A percentile compares a stretch with the other conserved stretches of the same genome.
Conservation (phyloP, 2,113 vertebrate genomes). For the Hipposideros armiger region DNA sequence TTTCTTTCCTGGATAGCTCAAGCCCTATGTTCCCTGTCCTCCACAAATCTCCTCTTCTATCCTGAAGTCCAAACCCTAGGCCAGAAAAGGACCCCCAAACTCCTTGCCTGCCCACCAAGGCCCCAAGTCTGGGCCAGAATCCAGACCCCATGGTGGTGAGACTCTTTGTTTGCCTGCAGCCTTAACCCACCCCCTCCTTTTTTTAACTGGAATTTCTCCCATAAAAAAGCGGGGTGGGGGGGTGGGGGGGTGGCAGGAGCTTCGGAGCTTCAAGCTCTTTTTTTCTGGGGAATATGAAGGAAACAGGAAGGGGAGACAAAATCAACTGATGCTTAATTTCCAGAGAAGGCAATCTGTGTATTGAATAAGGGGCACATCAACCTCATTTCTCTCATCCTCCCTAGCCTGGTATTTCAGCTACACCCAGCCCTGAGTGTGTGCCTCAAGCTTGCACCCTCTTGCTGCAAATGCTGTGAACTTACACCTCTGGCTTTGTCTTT, state of each 20-base stretch:
- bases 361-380: neutral
- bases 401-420: neutral
- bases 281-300: neutral
- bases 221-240: neutral
- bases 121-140: constrained; percentile 65
- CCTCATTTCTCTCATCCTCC: neutral
- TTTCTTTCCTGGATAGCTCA: constrained; percentile 37
- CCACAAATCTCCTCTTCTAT: constrained; percentile 8
- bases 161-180: constrained; percentile 77
- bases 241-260: neutral
- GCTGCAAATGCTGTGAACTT: neutral
- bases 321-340: constrained; percentile 21
- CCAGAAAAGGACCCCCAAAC: constrained; percentile 40
- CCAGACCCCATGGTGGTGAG: constrained; percentile 65
- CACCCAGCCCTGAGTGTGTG: neutral
- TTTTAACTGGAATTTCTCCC: constrained; percentile 72
- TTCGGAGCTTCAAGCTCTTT: neutral
- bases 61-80: neutral
- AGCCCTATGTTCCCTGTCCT: neutral
- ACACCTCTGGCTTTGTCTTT: constrained; percentile 21
- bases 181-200: constrained; percentile 49
- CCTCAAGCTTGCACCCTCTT: neutral
- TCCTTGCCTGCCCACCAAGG: neutral
- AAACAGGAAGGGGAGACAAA: neutral
- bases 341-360: constrained; percentile 19